A percentile compares a stretch with the other conserved stretches of the same genome.
These are phyloP conservation scores for Labeo rohita DNA, from an alignment of 2,113 vertebrate genomes.

Conservation along the genomic window DNA sequence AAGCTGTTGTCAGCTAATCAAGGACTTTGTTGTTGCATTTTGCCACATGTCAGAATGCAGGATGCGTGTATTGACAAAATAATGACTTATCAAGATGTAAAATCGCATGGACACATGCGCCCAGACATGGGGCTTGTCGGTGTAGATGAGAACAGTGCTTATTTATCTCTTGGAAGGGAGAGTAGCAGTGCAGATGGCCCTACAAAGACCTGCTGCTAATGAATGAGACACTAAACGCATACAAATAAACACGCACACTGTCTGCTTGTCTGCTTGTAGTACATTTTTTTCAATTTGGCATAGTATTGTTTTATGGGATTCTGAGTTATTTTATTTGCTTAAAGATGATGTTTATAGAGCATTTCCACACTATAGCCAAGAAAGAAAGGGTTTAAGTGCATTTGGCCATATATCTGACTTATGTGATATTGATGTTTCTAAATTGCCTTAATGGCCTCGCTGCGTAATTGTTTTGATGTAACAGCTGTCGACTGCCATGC, in stretches of 20 bases:
- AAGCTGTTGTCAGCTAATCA: neutral
- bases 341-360: neutral
- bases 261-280: neutral
- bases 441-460: constrained; percentile 7
- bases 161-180: constrained; percentile 36
- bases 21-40: constrained; percentile 22
- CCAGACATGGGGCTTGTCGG: constrained; percentile 14
- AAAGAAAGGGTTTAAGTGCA: neutral
- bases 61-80: constrained; percentile 31
- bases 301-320: neutral
- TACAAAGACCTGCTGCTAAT: constrained; percentile 32
- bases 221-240: constrained; percentile 30
- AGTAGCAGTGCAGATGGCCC: constrained; percentile 33
- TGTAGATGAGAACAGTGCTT: constrained; percentile 34
- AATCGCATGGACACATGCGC: constrained; percentile 3
- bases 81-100: constrained; percentile 28
- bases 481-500: constrained; percentile 1
- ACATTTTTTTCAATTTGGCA: neutral
- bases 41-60: constrained; percentile 29
- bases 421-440: constrained; percentile 30
- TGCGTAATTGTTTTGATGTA: constrained; percentile 24
- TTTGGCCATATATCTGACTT: neutral
- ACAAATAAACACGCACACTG: constrained; percentile 2
- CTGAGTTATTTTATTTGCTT: neutral
- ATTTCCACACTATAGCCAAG: neutral